Percentiles rank a stretch among this genome's conserved stretches.
Conservation (phyloP, 2,113 vertebrate genomes). For the Bostrychus sinensis region DNA sequence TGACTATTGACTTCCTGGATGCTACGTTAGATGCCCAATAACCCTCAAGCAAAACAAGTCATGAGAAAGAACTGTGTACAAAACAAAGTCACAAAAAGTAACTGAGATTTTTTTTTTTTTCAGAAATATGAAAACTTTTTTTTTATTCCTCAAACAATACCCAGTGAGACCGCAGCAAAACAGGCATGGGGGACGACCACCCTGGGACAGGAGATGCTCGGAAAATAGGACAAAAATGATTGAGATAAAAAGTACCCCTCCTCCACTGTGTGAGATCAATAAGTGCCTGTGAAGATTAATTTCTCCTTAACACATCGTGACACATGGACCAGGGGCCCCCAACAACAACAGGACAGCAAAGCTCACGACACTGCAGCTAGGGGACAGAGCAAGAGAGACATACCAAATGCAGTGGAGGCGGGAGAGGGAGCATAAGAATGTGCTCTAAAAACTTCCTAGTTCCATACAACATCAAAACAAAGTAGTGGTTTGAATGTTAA, state of each 20-base stretch:
- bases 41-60: background rate
- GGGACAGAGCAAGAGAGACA: constrained; percentile 9
- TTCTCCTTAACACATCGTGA: constrained; percentile 66
- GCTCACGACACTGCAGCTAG: constrained; percentile 38
- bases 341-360: constrained; percentile 62
- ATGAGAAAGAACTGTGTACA: background rate
- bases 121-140: background rate
- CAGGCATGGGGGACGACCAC: background rate
- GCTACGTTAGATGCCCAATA: background rate
- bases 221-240: constrained; percentile 35
- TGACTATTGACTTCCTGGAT: background rate
- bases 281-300: constrained; percentile 65
- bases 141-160: background rate
- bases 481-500: background rate
- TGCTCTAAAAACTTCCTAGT: constrained; percentile 29
- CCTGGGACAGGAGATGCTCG: constrained; percentile 4
- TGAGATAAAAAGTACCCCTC: constrained; percentile 24
- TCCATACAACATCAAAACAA: constrained; percentile 1
- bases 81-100: background rate
- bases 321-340: constrained; percentile 50
- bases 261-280: constrained; percentile 62
- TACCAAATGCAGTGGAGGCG: constrained; percentile 17
- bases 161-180: background rate
- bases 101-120: background rate
- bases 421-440: constrained; percentile 29